Percentiles rank a stretch among this genome's conserved stretches.
Evolutionary conservation across 2,888 invertebrate genomes (phyloP).

Genomic region (Erebia aethiops): DNA sequence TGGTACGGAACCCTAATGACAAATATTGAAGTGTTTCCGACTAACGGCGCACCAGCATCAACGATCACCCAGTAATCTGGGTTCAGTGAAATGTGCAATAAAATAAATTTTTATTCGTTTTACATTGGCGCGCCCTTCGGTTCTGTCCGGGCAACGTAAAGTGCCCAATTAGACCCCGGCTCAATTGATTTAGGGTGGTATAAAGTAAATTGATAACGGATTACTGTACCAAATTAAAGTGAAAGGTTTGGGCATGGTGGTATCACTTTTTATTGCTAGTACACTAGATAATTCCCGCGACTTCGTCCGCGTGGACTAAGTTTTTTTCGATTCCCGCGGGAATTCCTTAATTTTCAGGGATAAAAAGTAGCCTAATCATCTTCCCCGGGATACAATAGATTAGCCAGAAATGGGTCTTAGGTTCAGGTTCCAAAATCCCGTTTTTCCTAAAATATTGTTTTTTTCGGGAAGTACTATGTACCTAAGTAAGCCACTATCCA

Average conservation of each 20-base stretch:
- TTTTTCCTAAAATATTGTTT: too few species aligned
- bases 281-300: too few species aligned
- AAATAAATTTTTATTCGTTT: slow-evolving; percentile 63
- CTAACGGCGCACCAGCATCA: slow-evolving; percentile 23
- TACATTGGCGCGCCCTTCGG: slow-evolving; percentile 51
- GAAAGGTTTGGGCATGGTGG: slow-evolving; percentile 1
- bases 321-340: too few species aligned
- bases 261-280: neutral
- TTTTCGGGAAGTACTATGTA: too few species aligned
- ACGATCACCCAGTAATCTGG: slow-evolving; percentile 21
- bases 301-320: too few species aligned
- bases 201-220: slow-evolving; percentile 36
- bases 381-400: too few species aligned
- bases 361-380: too few species aligned
- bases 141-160: slow-evolving; percentile 40
- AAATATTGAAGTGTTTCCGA: neutral
- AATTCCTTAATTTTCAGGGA: too few species aligned
- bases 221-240: slow-evolving; percentile 14
- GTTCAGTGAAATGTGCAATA: slow-evolving; percentile 51
- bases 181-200: slow-evolving; percentile 38
- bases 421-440: too few species aligned
- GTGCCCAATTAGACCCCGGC: slow-evolving; percentile 36
- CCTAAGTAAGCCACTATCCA: too few species aligned
- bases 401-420: too few species aligned
- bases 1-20: neutral